Conservation (phyloP, 2,888 invertebrate genomes). For the Cephus pygmeus region DNA sequence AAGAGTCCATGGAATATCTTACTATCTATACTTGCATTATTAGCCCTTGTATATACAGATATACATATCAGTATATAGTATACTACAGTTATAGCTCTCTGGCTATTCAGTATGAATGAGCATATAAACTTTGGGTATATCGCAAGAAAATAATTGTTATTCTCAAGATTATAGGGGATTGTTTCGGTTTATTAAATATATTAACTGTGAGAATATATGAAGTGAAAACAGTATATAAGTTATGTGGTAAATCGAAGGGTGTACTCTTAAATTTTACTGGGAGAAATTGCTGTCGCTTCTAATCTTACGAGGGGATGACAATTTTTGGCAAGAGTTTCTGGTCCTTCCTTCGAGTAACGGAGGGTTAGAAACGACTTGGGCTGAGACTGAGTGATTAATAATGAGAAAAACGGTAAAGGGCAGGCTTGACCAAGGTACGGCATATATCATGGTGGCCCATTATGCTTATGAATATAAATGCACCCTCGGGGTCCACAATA, state of each 20-base stretch:
- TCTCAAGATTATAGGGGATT: not conserved
- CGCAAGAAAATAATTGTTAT: not conserved
- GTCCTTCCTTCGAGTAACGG: not conserved
- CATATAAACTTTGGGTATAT: not conserved
- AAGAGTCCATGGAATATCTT: not conserved
- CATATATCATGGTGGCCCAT: conserved; percentile 33
- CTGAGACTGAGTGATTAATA: conserved; percentile 45
- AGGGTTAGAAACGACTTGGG: not conserved
- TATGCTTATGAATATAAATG: conserved; percentile 64
- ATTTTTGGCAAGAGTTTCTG: not conserved
- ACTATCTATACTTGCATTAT: not conserved
- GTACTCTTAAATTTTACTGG: not conserved
- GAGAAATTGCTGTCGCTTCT: not conserved
- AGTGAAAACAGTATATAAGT: not conserved
- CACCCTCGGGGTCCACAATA: conserved; percentile 52
- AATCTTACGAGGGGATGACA: not conserved
- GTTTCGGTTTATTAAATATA: not conserved
- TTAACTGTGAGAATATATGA: not conserved
- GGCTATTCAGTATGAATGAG: not conserved
- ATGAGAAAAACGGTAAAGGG: conserved; percentile 50
- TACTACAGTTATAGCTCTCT: not conserved
- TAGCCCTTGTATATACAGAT: not conserved
- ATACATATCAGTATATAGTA: not conserved
- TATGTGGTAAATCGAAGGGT: not conserved
- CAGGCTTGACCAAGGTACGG: conserved; percentile 32